A percentile compares a stretch with the other conserved stretches of the same genome.
These are phyloP conservation scores for Eulimnadia texana DNA, from an alignment of 1,140 invertebrate species.

Conservation along the genomic window DNA sequence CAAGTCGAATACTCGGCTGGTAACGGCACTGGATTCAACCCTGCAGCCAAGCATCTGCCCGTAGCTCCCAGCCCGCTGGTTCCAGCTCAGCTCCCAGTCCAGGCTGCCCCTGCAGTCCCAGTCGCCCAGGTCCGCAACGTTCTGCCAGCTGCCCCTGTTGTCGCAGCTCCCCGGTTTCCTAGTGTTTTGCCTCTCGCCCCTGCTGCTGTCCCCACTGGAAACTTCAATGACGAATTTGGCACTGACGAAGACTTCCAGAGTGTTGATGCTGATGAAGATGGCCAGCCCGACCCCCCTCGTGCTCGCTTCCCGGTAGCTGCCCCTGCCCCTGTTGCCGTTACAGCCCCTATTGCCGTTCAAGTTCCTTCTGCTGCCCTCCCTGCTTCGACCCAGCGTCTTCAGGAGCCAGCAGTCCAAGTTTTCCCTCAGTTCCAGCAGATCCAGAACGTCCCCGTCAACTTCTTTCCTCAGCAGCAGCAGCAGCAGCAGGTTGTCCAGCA, in stretches of 20 bases:
- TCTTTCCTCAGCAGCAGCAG: neutral
- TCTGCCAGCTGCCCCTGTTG: constrained; percentile 4
- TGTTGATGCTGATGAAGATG: constrained; percentile 14
- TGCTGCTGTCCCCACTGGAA: neutral
- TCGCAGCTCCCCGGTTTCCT: neutral
- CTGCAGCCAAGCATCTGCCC: constrained; percentile 5
- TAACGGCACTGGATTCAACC: constrained; percentile 20
- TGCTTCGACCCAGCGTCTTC: neutral
- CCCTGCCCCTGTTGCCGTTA: neutral
- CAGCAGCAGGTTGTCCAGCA: neutral
- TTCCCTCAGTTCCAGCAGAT: neutral
- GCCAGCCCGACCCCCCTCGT: neutral
- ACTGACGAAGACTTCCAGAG: constrained; percentile 13
- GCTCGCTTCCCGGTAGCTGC: neutral
- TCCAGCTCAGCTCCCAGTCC: constrained; percentile 9
- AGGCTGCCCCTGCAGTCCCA: constrained; percentile 2
- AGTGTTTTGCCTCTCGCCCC: neutral
- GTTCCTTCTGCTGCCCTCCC: neutral
- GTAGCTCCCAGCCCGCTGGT: constrained; percentile 8
- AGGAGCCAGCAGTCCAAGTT: neutral
- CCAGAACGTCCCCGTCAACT: neutral
- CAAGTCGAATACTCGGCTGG: constrained; percentile 54
- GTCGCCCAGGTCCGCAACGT: neutral
- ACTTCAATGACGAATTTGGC: constrained; percentile 6
- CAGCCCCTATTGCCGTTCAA: neutral